Base-by-base conservation (phyloP, 2,888 invertebrate species). In the Poecilobothrus nobilitatus region DNA sequence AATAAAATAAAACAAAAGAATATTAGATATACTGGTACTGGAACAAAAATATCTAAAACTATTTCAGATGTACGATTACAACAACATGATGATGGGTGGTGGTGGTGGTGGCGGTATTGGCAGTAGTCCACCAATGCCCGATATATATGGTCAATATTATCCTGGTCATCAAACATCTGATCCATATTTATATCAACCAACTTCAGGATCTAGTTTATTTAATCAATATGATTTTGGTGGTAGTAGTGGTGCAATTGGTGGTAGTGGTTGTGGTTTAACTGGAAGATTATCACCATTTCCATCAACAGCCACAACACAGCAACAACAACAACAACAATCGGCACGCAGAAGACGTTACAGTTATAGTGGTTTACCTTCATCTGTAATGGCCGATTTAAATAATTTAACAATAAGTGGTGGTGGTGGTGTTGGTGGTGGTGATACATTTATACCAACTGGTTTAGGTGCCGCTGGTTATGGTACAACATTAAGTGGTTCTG, bases 41-140 rank as follows among this genome's bases (percentile, higher is more conserved):
- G 53, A 53, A 53, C 53, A 53, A 53, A 53, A 68, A 68, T 66
- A 61, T 66, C 67, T 76, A 76, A 79, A 81, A 79, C 80, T 78
- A 78, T 82, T 82, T 81, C 82, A 82, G 82, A 82, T 82, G 81
- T 82, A 80, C 78, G 79, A 79, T 79, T 80, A 77, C 78, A 80
- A 76, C 78, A 75, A 79, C 74, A 76, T 77, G 72, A 69, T 77
- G 73, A 79, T 81, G 76, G 34, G 65, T 34, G 63, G 63, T 15
- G 63, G 63, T 27, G 27, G 27, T 27, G 5, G 27, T 27, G 27
- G 27, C 2, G 63, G 63, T 27, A 62, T 21, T 27, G 22, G 63
- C n/a, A 63, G 10, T 27, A 81, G 81, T 73, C 81, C 82, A 73
- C 80, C 81, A 74, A 75, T 81, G 75, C 80, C 80, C 73, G 81